These are phyloP conservation scores for Leptosomus discolor DNA, from an alignment of 2,113 vertebrate species.

Conservation along the genomic window DNA sequence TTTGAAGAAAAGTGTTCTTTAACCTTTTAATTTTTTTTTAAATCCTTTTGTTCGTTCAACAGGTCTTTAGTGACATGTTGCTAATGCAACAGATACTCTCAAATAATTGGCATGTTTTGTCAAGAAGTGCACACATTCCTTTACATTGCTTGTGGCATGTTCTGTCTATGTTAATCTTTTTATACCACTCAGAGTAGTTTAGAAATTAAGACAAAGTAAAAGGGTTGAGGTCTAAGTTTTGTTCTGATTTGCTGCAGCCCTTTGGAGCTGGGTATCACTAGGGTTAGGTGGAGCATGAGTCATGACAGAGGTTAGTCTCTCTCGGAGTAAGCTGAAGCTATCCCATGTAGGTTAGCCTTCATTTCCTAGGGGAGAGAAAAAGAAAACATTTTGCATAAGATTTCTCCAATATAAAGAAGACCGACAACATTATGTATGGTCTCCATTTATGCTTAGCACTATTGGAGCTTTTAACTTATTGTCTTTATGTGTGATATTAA, in stretches of 20 bases:
- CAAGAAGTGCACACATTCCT: neutral
- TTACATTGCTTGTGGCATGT: neutral
- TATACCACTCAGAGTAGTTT: neutral
- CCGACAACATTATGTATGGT: neutral
- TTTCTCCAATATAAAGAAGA: neutral
- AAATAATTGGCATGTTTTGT: neutral
- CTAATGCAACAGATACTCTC: neutral
- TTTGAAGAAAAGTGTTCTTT: constrained; percentile 25
- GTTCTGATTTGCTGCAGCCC: neutral
- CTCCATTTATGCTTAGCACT: neutral
- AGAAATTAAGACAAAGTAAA: neutral
- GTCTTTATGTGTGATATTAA: neutral
- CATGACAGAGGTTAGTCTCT: neutral
- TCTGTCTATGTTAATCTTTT: neutral
- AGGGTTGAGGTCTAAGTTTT: neutral
- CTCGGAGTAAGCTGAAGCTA: neutral
- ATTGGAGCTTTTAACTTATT: neutral
- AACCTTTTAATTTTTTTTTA: constrained; percentile 15
- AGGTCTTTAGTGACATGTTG: constrained; percentile 38
- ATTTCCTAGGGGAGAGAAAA: neutral
- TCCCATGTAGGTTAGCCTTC: neutral
- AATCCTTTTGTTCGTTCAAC: constrained; percentile 43
- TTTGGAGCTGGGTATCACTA: neutral
- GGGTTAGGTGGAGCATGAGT: neutral
- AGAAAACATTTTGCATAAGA: neutral